phyloP scores from a whole-genome alignment of 2,797 vertebrate species.

The Darevskia nairensis region DNA sequence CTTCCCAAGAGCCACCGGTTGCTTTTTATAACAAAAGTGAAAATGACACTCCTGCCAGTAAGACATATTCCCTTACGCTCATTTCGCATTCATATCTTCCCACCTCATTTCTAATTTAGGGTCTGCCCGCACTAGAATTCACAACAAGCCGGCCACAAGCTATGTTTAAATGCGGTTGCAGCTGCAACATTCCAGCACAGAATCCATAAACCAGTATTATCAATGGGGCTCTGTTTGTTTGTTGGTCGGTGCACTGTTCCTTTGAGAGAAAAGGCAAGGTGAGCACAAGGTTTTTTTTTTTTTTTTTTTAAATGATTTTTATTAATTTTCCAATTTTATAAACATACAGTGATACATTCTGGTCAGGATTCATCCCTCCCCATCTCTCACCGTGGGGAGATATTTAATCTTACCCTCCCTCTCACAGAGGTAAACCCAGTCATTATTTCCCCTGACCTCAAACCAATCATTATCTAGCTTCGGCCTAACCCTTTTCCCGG shows the following conservation, averaged over 20 bases:
- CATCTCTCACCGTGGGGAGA: too few species aligned
- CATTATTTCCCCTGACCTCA: too few species aligned
- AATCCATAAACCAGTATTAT: constrained; percentile 45
- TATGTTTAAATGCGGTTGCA: constrained; percentile 66
- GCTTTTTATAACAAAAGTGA: constrained; percentile 68
- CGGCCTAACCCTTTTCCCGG: too few species aligned
- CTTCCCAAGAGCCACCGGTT: constrained; percentile 38
- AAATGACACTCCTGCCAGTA: constrained; percentile 59
- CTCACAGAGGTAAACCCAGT: too few species aligned
- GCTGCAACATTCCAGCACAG: constrained; percentile 36
- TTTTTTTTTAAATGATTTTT: too few species aligned
- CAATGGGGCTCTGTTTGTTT: neutral
- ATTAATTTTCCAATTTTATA: too few species aligned
- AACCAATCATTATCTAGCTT: too few species aligned
- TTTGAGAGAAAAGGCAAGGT: neutral
- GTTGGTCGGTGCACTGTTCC: neutral
- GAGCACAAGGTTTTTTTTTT: neutral
- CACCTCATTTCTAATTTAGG: constrained; percentile 61
- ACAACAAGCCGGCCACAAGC: constrained; percentile 54
- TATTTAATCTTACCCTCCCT: too few species aligned
- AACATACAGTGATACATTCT: too few species aligned
- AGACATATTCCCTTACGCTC: constrained; percentile 31
- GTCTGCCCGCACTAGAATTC: constrained; percentile 56
- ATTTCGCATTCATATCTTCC: constrained; percentile 52
- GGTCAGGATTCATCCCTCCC: too few species aligned